phyloP scores from a whole-genome alignment of 1,140 invertebrate species.

The Aradophagus sp. region DNA sequence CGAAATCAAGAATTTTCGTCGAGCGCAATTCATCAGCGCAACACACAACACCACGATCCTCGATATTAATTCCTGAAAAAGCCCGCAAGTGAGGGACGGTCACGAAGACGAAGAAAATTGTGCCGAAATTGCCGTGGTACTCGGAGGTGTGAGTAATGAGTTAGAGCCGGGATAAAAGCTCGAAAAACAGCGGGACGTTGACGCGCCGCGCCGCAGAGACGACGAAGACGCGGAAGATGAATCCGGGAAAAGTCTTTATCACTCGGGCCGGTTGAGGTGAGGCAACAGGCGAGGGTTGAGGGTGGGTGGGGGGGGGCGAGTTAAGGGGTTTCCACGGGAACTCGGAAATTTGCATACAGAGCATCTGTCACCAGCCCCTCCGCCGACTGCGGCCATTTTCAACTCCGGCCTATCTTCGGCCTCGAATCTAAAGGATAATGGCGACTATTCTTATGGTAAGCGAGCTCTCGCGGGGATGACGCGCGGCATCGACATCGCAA shows the following conservation, averaged over 20 bases:
- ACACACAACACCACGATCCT: slow-evolving; percentile 5
- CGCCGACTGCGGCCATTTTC: slow-evolving; percentile 71
- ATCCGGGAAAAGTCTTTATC: slow-evolving; percentile 63
- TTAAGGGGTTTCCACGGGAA: slow-evolving; percentile 66
- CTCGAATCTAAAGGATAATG: slow-evolving; percentile 73
- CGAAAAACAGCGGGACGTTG: slow-evolving; percentile 33
- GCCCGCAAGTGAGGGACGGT: slow-evolving; percentile 9
- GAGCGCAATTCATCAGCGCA: slow-evolving; percentile 11
- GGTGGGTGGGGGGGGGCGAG: slow-evolving; percentile 35
- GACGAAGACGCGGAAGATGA: slow-evolving; percentile 40
- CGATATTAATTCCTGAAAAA: slow-evolving; percentile 30
- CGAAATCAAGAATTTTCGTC: slow-evolving; percentile 4
- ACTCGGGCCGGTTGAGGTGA: slow-evolving; percentile 45
- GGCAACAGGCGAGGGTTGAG: slow-evolving; percentile 17
- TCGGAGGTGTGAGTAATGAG: slow-evolving; percentile 42
- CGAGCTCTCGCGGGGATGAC: slow-evolving; percentile 45
- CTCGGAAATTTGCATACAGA: slow-evolving; percentile 74
- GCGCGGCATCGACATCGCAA: slow-evolving; percentile 57
- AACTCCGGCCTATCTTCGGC: slow-evolving; percentile 68
- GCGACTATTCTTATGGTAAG: slow-evolving; percentile 73
- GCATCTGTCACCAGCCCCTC: slow-evolving; percentile 75
- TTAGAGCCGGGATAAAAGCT: slow-evolving; percentile 36
- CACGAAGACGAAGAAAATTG: slow-evolving; percentile 21
- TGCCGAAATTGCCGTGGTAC: slow-evolving; percentile 31
- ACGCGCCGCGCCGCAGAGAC: slow-evolving; percentile 1